Base-by-base conservation (phyloP, 2,113 vertebrate genomes). In the Atractosteus spatula region DNA sequence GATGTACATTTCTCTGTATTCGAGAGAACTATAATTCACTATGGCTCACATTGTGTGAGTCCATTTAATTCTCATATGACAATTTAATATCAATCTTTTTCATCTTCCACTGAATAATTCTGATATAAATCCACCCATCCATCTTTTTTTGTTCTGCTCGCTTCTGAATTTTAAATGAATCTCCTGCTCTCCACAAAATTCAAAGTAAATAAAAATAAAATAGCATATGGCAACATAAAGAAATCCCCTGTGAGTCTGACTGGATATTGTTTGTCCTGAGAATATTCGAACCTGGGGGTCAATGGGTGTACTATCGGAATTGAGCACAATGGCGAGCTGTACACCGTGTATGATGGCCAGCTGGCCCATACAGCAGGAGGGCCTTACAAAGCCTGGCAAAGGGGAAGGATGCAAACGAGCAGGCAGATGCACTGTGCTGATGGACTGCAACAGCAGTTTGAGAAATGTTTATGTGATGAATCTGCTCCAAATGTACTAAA, bases 291-390 rank as follows among this genome's bases (percentile, higher is more conserved):
- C 66, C 59, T 68, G 70, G 57, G 29, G 65, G 68, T 57, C 62
- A 69, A 75, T 54, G 47, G 75, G 62, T 71, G 77, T 71, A 78
- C 78, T 76, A 74, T 72, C 68, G 70, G 73, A 77, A 77, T 69
- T 63, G 77, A 43, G 56, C 56, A 74, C 56, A 55, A 51, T 70
- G 72, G 29, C 65, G 7, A 55, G 61, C 17, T 55, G 59, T 59
- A 8, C 65, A 64, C 55, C 42, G 57, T 41, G 41, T 70, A 61
- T 51, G 71, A 64, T 65, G 42, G 42, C 43, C 76, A 78, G 71
- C 76, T 76, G 76, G 73, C 71, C 70, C 59, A 77, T 75, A 71
- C 68, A 70, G 64, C 72, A 66, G 70, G 64, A 72, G 73, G 70
- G 17, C 62, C 62, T 29, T 29, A 65, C 17, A 65, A 43, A 65